Conservation (phyloP, 2,113 vertebrate species). For the Anguilla rostrata region DNA sequence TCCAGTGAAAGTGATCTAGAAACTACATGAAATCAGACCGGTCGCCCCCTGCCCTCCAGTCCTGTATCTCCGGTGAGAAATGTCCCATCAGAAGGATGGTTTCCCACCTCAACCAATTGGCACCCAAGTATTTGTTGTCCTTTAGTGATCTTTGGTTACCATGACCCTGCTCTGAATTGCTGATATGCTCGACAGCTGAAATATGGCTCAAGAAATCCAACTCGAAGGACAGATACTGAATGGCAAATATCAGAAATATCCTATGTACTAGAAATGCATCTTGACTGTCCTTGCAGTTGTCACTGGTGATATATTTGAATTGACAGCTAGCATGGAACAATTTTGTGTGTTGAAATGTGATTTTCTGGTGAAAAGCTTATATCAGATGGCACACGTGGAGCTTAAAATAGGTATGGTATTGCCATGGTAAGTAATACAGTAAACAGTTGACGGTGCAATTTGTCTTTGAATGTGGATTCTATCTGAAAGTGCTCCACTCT, state of each 20-base stretch:
- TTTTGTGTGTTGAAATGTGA: neutral
- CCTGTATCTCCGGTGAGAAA: neutral
- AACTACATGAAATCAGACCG: conserved; percentile 29
- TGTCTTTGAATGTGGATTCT: neutral
- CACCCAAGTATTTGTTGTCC: neutral
- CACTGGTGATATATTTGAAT: neutral
- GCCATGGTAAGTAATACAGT: too few relatives aligned
- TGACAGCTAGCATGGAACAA: neutral
- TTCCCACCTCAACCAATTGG: neutral
- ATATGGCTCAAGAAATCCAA: neutral
- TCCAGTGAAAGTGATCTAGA: conserved; percentile 36
- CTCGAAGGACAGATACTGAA: neutral
- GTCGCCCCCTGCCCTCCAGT: neutral
- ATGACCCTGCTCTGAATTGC: neutral
- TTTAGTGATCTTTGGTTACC: conserved; percentile 4
- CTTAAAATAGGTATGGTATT: too few relatives aligned
- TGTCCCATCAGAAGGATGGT: neutral
- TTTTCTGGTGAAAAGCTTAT: neutral
- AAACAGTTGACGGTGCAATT: too few relatives aligned
- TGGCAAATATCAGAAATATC: conserved; percentile 7
- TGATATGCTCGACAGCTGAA: conserved; percentile 1
- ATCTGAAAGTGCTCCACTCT: neutral
- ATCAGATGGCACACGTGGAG: neutral
- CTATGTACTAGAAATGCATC: neutral
- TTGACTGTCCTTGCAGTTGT: neutral